Percentiles rank a stretch among this genome's conserved stretches.
phyloP scores from a whole-genome alignment of 2,888 invertebrate genomes.

The Onchidella celtica region DNA sequence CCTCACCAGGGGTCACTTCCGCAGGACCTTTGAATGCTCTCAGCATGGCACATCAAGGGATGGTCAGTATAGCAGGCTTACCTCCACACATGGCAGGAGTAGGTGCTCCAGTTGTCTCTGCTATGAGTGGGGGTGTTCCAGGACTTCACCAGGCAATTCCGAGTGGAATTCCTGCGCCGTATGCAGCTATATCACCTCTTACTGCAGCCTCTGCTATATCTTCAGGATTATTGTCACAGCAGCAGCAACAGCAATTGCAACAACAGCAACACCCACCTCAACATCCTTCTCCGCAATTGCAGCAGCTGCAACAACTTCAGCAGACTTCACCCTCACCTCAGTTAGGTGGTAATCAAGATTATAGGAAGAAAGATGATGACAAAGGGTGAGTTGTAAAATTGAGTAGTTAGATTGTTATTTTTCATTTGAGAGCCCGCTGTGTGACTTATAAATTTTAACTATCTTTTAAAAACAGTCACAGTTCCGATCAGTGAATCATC shows the following conservation, averaged over 20 bases:
- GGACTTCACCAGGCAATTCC: slow-evolving; percentile 46
- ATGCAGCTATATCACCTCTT: slow-evolving; percentile 39
- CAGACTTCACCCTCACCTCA: slow-evolving; percentile 54
- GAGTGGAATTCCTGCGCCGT: slow-evolving; percentile 37
- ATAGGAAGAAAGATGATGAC: slow-evolving; percentile 43
- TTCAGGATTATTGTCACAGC: slow-evolving; percentile 41
- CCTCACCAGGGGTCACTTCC: slow-evolving; percentile 45
- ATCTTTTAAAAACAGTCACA: no score
- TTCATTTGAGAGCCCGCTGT: no score
- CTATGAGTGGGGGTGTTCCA: slow-evolving; percentile 22
- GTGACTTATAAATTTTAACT: no score
- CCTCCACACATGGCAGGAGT: slow-evolving; percentile 46
- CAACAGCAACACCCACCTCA: slow-evolving; percentile 48
- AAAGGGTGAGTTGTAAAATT: slow-evolving; percentile 30
- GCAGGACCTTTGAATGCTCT: slow-evolving; percentile 42
- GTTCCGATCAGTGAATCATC: no score
- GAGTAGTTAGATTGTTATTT: no score
- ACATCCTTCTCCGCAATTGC: slow-evolving; percentile 48
- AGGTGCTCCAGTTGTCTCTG: slow-evolving; percentile 12
- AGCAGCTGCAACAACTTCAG: slow-evolving; percentile 45
- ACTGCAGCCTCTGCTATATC: slow-evolving; percentile 39
- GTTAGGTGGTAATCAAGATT: slow-evolving; percentile 35
- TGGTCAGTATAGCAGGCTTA: slow-evolving; percentile 49
- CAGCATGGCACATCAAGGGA: slow-evolving; percentile 47
- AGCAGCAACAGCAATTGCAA: slow-evolving; percentile 25